These are phyloP conservation scores for Heterotilapia buettikoferi DNA, from an alignment of 2,113 vertebrate genomes.

Conservation along the genomic window DNA sequence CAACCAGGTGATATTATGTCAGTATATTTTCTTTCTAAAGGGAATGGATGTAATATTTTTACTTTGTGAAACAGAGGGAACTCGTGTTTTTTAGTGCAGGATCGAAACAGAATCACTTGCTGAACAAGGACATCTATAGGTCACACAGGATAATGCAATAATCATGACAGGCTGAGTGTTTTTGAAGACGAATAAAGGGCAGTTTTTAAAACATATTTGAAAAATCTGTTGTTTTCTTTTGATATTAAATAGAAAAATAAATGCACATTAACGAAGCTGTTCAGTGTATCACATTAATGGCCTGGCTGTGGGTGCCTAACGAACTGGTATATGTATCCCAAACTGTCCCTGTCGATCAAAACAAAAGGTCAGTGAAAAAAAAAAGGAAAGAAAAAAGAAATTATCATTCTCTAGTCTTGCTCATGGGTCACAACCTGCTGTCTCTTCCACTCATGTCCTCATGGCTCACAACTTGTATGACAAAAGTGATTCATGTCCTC, in stretches of 20 bases:
- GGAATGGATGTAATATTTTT: not conserved
- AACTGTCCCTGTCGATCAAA: not conserved
- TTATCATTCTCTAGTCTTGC: not conserved
- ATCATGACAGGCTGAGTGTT: not conserved
- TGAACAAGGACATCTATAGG: slow-evolving; percentile 73
- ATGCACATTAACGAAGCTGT: not conserved
- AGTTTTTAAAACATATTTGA: not conserved
- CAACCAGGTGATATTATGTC: not conserved
- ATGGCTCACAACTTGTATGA: not conserved
- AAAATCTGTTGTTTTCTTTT: not conserved
- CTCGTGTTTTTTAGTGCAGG: not conserved
- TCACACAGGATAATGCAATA: slow-evolving; percentile 30
- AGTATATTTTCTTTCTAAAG: not conserved
- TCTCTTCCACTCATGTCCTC: not conserved
- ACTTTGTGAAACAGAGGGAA: not conserved
- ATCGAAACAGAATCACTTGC: slow-evolving; percentile 37
- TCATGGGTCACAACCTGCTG: not conserved
- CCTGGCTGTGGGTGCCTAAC: not conserved
- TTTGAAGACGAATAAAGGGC: not conserved
- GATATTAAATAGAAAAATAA: not conserved
- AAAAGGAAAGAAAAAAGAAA: not conserved
- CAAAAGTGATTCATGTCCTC: slow-evolving; percentile 18
- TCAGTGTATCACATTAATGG: not conserved
- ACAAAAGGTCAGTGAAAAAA: not conserved
- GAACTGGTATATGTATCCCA: not conserved